Evolutionary conservation across 2,797 vertebrate species (phyloP).

Genomic region (Glyptemys insculpta): DNA sequence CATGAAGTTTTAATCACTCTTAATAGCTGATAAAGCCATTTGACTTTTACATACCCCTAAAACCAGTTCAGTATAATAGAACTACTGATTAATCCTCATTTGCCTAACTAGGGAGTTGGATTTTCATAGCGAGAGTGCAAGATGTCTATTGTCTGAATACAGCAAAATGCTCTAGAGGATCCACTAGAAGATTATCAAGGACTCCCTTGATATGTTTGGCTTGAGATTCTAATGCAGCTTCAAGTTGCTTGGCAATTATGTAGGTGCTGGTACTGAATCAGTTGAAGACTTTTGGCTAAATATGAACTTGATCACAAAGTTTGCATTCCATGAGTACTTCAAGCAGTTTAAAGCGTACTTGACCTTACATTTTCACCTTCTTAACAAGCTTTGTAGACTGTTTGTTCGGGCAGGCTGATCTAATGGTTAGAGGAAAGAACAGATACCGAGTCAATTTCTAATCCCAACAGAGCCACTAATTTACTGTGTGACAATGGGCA

Average conservation of each 20-base stretch:
- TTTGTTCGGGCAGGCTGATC: background rate
- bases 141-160: background rate
- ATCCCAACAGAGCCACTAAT: constrained; percentile 14
- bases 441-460: background rate
- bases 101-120: background rate
- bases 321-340: constrained; percentile 29
- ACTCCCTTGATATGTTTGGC: background rate
- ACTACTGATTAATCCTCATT: background rate
- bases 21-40: constrained; percentile 30
- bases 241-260: background rate
- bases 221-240: background rate
- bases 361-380: constrained; percentile 35
- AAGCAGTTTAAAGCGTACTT: constrained; percentile 24
- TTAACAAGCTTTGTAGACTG: constrained; percentile 33
- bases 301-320: background rate
- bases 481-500: background rate
- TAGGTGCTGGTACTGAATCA: background rate
- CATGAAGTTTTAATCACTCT: background rate
- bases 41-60: constrained; percentile 2
- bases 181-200: background rate
- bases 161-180: background rate
- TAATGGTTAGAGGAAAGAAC: background rate
- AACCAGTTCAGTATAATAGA: background rate
- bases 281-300: background rate
- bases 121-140: constrained; percentile 1